Evolutionary conservation across 2,888 invertebrate genomes (phyloP), one percentile per base, ranked within the genome.

Genomic region (Tortrix viridana): DNA sequence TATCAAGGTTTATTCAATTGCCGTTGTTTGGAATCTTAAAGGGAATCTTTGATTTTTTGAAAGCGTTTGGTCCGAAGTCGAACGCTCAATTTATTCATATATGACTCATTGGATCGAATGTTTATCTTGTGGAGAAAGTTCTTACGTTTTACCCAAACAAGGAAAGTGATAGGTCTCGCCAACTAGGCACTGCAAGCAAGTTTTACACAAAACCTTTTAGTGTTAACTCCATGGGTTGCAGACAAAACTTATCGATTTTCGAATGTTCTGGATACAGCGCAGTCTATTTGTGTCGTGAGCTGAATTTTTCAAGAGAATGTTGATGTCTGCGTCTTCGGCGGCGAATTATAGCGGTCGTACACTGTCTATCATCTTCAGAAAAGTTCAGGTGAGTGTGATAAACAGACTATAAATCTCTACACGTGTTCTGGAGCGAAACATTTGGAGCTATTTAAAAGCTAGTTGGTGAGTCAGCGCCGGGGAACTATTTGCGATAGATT

Each of bases 301-400:
- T 41, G 56, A 12, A 48, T 63, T 63, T 32, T 58, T 65, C 60
- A 61, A 52, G 12, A 81, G 74, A 69, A 90, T 90, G 91, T 77
- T 89, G 71, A 82, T 85, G 71, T 85, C 89, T 26, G 72, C 81
- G 20, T 74, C 79, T 16, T 76, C 82, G 6, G 71, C 84, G 47
- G 76, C 82, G 41, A 85, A 80, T 68, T 70, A 86, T 66, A 80
- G 80, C 48, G 80, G 81, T 46, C 82, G 86, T 65, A 80, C 91
- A 14, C 66, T 89, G 72, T 82, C 89, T 4, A 82, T 84, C 37
- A 85, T 88, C 76, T 87, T 89, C 71, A 81, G 88, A 72, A 85
- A 82, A 68, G 80, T 79, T 65, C 79, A 71, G 58, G 81, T 81
- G 65, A 55, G 60, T 65, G 22, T 50, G 44, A 49, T 44, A 55